Base-by-base conservation (phyloP, 35 echinoderm and acorn worm genomes). In the Lytechinus pictus region DNA sequence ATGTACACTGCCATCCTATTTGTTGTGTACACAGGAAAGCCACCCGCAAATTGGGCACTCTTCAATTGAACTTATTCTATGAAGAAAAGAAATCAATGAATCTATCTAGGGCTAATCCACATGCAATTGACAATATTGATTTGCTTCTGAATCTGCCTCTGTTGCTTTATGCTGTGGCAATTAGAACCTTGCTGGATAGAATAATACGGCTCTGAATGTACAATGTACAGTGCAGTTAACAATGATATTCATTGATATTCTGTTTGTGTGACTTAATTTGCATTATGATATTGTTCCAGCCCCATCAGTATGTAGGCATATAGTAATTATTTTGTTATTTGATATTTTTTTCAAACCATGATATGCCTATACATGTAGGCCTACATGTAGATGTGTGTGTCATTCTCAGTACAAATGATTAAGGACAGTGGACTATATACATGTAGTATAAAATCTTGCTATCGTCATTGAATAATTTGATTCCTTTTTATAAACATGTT, bases 61-160 rank as follows among this genome's bases (percentile, higher is more conserved):
- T n/a, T 79, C 66, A 79, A 79, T 79, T 79, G 66, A 79, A 79
- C 66, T 79, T 79, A 79, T 6, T 79, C 66, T 24, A 79, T 4
- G 66, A n/a, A 79, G 66, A 79, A 79, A 19, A 79, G 66, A 79
- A n/a, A 79, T 79, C 66, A 79, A 79, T 79, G 66, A 24, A 24
- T 79, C 66, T 79, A 79, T 5, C 66, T 24, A 1, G 66, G 66
- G 66, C n/a, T 79, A 79, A 79, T 79, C 21, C 66, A 79, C 19
- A 79, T 79, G 66, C 66, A 79, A 79, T 79, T 79, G 66, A 79
- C 66, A 24, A 79, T 79, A 79, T 79, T n/a, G 66, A 79, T 79
- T 79, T 79, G 66, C 66, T 79, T 79, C 66, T 24, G 66, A n/a
- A 24, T 79, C 21, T 4, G 4, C 66, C 66, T 79, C 66, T 79